Conservation (phyloP, 2,113 vertebrate species). For the Tyto alba region DNA sequence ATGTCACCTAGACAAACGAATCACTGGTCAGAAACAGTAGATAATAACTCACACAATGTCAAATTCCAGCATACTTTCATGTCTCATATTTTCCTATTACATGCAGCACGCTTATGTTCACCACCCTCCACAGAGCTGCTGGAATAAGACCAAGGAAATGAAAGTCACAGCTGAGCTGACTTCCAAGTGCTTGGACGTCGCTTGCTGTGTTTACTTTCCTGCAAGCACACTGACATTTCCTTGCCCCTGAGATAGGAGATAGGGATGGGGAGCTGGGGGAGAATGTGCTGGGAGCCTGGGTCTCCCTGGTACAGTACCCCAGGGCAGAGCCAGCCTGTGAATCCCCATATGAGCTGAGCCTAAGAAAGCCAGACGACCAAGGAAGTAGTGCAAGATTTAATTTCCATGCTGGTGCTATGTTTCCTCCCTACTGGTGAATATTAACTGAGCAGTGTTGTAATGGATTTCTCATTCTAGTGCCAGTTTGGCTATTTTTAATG, state of each 20-base stretch:
- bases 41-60: not conserved
- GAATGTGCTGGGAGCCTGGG: not conserved
- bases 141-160: not conserved
- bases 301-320: accelerated
- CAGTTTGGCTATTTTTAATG: not conserved
- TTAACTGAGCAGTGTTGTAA: not conserved
- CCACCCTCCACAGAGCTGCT: not conserved
- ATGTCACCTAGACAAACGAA: not conserved
- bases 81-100: not conserved
- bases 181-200: not conserved
- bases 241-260: not conserved
- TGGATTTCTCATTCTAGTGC: not conserved
- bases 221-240: accelerated
- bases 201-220: not conserved
- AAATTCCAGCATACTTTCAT: not conserved
- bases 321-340: not conserved
- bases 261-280: not conserved
- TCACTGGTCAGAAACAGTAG: not conserved
- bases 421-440: not conserved
- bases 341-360: not conserved
- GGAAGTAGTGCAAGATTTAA: not conserved
- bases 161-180: not conserved
- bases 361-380: not conserved
- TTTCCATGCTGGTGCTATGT: not conserved
- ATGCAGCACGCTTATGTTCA: not conserved